Conservation (phyloP, 2,797 vertebrate genomes). For the Lagodon rhomboides region DNA sequence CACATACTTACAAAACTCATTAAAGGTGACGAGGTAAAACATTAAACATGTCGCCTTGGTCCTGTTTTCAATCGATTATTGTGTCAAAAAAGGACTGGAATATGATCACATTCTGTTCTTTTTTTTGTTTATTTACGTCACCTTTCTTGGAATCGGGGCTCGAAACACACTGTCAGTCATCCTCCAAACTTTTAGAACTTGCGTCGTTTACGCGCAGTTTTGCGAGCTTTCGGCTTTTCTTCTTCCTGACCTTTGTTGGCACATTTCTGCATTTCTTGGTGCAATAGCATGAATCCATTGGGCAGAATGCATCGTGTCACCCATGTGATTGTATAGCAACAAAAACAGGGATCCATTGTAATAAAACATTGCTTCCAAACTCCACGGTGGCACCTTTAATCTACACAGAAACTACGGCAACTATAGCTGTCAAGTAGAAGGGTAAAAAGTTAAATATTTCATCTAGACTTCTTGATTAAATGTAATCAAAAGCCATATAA, state of each 20-base stretch:
- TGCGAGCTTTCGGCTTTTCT: background rate
- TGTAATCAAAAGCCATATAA: too few relatives aligned
- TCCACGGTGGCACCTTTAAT: background rate
- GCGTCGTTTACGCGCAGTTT: background rate
- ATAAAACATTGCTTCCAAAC: background rate
- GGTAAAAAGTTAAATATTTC: background rate
- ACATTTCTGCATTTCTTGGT: background rate
- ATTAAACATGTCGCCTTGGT: too few relatives aligned
- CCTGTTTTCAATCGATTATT: too few relatives aligned
- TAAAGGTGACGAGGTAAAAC: too few relatives aligned
- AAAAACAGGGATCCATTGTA: background rate
- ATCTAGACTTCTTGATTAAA: background rate
- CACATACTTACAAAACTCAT: too few relatives aligned
- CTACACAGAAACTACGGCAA: background rate
- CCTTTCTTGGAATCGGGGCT: too few relatives aligned
- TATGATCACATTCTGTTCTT: too few relatives aligned
- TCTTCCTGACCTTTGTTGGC: background rate
- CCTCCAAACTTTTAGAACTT: background rate
- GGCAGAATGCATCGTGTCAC: background rate
- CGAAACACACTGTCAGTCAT: too few relatives aligned
- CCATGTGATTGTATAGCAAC: background rate
- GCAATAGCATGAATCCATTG: background rate
- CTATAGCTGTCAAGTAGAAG: background rate
- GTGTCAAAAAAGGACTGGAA: too few relatives aligned
- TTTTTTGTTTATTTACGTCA: too few relatives aligned